Percentiles rank a stretch among this genome's conserved stretches.
Evolutionary conservation across 2,797 vertebrate species (phyloP).

Genomic region (Acanthopagrus latus): DNA sequence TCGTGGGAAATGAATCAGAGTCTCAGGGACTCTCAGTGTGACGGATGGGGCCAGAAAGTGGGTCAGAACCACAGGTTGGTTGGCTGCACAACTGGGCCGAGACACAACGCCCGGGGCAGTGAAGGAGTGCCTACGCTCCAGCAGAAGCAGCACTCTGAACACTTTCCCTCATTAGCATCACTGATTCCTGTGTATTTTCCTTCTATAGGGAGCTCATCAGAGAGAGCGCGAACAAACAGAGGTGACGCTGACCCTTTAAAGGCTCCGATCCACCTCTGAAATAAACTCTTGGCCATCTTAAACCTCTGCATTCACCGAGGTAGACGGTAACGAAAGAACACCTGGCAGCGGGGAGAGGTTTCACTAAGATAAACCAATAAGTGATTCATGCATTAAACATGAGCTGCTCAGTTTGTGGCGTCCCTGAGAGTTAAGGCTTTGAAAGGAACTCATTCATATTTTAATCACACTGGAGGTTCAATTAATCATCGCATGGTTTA

Average conservation of each 20-base stretch:
- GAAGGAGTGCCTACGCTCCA: conserved; percentile 34
- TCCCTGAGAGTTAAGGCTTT: conserved; percentile 76
- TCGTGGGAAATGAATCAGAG: conserved; percentile 74
- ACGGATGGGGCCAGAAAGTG: conserved; percentile 80
- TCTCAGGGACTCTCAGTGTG: conserved; percentile 65
- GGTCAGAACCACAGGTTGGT: conserved; percentile 84
- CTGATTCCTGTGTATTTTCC: not conserved
- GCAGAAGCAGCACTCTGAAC: conserved; percentile 2
- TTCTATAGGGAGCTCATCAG: not conserved
- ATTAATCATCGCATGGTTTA: conserved; percentile 83
- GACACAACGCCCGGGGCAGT: conserved; percentile 46
- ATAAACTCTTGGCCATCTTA: conserved; percentile 4
- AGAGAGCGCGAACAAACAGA: conserved; percentile 20
- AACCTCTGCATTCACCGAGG: not conserved
- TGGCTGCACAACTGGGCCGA: conserved; percentile 75
- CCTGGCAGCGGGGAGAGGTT: conserved; percentile 54
- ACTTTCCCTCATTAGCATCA: conserved; percentile 35
- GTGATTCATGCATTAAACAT: conserved; percentile 81
- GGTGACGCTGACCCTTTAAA: not conserved
- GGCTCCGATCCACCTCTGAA: not conserved
- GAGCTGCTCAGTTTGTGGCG: conserved; percentile 63
- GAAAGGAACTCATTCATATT: conserved; percentile 81
- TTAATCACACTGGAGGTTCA: conserved; percentile 82
- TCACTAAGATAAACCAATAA: conserved; percentile 72
- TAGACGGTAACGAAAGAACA: conserved; percentile 28